Conservation (phyloP, 1,140 invertebrate species). For the Camponotus floridanus region DNA sequence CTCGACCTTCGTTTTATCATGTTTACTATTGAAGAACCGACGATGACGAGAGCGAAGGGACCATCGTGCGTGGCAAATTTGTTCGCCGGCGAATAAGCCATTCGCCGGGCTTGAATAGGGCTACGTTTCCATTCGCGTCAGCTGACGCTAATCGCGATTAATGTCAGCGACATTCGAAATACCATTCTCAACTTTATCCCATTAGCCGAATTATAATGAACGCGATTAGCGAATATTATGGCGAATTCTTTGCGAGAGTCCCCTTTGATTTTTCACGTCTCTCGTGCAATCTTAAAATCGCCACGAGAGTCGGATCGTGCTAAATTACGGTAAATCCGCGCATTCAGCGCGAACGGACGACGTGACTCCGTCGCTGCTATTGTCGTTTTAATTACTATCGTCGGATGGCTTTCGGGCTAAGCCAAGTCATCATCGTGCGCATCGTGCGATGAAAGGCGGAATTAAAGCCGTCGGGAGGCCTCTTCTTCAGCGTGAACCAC, state of each 20-base stretch:
- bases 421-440: neutral
- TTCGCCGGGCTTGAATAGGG: too few species aligned
- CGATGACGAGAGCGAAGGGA: neutral
- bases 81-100: neutral
- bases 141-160: neutral
- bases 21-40: neutral
- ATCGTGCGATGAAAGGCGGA: slow-evolving; percentile 26
- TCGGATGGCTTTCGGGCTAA: neutral
- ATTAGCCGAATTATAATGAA: neutral
- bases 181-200: neutral
- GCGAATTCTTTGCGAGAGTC: neutral
- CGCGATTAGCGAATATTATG: neutral
- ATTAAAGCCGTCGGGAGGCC: neutral
- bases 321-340: slow-evolving; percentile 68
- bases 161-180: neutral
- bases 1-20: slow-evolving; percentile 52
- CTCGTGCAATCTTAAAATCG: slow-evolving; percentile 5
- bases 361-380: slow-evolving; percentile 4
- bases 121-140: too few species aligned
- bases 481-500: slow-evolving; percentile 21
- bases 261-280: neutral
- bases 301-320: slow-evolving; percentile 29
- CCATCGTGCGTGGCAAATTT: neutral
- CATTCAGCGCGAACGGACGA: slow-evolving; percentile 15
- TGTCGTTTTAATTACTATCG: slow-evolving; percentile 58